phyloP scores from a whole-genome alignment of 2,113 vertebrate species.

The Rhinolophus sinicus region DNA sequence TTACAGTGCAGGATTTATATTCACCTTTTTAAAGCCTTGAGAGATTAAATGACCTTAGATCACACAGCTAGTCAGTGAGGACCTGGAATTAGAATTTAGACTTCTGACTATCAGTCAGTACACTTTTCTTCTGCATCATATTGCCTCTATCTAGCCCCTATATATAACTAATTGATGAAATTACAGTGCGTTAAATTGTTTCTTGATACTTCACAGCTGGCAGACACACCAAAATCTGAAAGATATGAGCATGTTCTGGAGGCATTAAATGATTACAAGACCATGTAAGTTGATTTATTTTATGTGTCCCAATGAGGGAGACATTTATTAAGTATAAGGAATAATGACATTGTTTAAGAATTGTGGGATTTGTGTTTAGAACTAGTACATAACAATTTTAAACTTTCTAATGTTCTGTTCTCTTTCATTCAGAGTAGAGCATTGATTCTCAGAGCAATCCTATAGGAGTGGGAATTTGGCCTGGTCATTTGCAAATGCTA shows the following conservation, averaged over 20 bases:
- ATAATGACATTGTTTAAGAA: constrained; percentile 60
- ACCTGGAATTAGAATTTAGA: constrained; percentile 11
- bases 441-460: constrained; percentile 21
- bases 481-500: constrained; percentile 30
- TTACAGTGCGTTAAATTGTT: constrained; percentile 79
- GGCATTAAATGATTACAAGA: constrained; percentile 96
- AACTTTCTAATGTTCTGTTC: constrained; percentile 25
- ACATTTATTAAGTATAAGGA: constrained; percentile 65
- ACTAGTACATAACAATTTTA: constrained; percentile 27
- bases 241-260: constrained; percentile 94
- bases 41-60: background rate
- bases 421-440: constrained; percentile 39
- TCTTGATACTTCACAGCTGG: constrained; percentile 90
- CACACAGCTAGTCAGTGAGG: background rate
- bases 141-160: constrained; percentile 62
- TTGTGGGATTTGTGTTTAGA: constrained; percentile 59
- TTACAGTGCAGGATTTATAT: background rate
- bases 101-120: background rate
- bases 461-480: constrained; percentile 8
- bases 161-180: constrained; percentile 66
- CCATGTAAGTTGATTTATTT: constrained; percentile 91
- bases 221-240: constrained; percentile 93
- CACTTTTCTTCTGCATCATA: constrained; percentile 44
- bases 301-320: constrained; percentile 68
- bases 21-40: constrained; percentile 8